Percentiles rank a stretch among this genome's conserved stretches.
Conservation (phyloP, 2,888 invertebrate species). For the Tiliacea citrago region DNA sequence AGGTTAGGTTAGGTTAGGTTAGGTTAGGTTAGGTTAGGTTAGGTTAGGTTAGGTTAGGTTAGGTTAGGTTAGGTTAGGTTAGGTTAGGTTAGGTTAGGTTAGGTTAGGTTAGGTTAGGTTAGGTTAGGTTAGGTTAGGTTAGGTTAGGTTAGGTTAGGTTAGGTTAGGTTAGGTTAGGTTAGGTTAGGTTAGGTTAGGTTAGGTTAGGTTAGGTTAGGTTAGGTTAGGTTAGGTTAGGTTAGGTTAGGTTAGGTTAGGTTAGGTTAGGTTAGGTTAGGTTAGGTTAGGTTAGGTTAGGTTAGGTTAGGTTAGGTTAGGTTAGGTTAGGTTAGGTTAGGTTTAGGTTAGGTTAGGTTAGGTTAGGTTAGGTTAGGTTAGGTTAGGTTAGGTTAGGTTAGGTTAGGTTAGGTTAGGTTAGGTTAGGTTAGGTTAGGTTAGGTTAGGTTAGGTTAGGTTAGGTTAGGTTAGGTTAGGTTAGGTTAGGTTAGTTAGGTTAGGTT, state of each 20-base stretch:
- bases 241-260: background rate
- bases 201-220: constrained; percentile 40
- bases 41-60: constrained; percentile 44
- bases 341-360: constrained; percentile 44
- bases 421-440: too few species aligned
- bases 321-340: constrained; percentile 35
- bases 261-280: constrained; percentile 15
- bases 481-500: too few species aligned
- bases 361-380: constrained; percentile 40
- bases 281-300: constrained; percentile 28
- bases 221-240: constrained; percentile 7
- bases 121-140: constrained; percentile 31
- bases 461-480: too few species aligned
- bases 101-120: constrained; percentile 42
- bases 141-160: constrained; percentile 43
- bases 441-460: too few species aligned
- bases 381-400: too few species aligned
- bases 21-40: constrained; percentile 45
- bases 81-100: constrained; percentile 43
- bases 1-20: constrained; percentile 36
- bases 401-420: too few species aligned
- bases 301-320: constrained; percentile 42
- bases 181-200: constrained; percentile 41
- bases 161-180: constrained; percentile 35
- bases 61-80: constrained; percentile 38